Evolutionary conservation across 1,140 invertebrate genomes (phyloP).

Genomic region (Procambarus clarkii): DNA sequence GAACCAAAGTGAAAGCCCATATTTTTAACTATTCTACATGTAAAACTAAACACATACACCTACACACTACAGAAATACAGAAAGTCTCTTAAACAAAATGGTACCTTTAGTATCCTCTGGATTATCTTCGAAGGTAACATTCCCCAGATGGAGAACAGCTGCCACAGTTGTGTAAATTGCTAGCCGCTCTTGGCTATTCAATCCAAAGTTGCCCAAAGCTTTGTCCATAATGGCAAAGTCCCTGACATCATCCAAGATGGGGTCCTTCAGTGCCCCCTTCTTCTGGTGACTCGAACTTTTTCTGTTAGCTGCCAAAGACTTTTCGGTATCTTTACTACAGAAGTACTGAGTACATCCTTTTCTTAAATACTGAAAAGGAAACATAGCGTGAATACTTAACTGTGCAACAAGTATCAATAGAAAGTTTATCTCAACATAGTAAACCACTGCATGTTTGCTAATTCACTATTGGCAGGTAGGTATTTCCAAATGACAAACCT

Average conservation of each 20-base stretch:
- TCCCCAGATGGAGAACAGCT: slow-evolving; percentile 94
- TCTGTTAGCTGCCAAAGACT: slow-evolving; percentile 77
- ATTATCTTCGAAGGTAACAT: slow-evolving; percentile 94
- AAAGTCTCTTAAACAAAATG: background rate
- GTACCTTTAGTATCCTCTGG: slow-evolving; percentile 88
- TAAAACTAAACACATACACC: too few relatives aligned
- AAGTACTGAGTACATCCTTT: slow-evolving; percentile 96
- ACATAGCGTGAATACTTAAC: background rate
- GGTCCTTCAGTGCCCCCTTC: slow-evolving; percentile 88
- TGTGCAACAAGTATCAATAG: too few relatives aligned
- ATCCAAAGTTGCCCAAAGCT: slow-evolving; percentile 84
- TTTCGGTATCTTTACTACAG: slow-evolving; percentile 82
- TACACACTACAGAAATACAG: background rate
- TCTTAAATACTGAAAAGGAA: slow-evolving; percentile 85
- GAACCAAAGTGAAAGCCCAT: too few relatives aligned
- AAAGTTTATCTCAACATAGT: too few relatives aligned
- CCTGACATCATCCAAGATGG: slow-evolving; percentile 91
- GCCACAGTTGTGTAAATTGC: slow-evolving; percentile 92
- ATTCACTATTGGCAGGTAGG: too few relatives aligned
- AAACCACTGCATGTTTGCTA: too few relatives aligned
- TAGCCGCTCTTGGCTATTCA: slow-evolving; percentile 84
- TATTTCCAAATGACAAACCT: too few relatives aligned
- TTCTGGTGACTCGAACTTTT: slow-evolving; percentile 83
- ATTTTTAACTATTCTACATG: too few relatives aligned
- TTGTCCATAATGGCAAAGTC: slow-evolving; percentile 91